Percentiles rank a stretch among this genome's conserved stretches.
Evolutionary conservation across 2,888 invertebrate species (phyloP).

Genomic region (Eilema sororculum): DNA sequence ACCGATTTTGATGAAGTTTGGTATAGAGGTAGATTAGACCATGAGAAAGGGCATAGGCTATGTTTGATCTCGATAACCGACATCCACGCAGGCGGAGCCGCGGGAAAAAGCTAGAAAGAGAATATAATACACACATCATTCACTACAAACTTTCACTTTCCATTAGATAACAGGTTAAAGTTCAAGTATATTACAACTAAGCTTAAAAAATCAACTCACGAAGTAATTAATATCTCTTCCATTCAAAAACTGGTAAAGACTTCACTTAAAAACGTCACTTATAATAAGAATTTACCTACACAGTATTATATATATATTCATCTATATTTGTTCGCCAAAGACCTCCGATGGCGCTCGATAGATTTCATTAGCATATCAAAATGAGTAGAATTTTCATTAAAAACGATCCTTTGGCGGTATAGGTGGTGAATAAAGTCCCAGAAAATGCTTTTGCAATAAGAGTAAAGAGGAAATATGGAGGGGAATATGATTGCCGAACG

Average conservation of each 20-base stretch:
- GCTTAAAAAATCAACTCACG: too few species aligned
- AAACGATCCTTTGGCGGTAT: slow-evolving; percentile 48
- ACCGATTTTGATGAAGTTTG: too few species aligned
- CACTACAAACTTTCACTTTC: too few species aligned
- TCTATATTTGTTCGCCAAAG: slow-evolving; percentile 28
- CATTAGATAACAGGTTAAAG: too few species aligned
- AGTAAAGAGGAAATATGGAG: slow-evolving; percentile 13
- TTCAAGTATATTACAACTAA: too few species aligned
- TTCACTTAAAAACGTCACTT: background rate
- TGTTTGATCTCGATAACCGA: too few species aligned
- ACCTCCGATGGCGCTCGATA: slow-evolving; percentile 35
- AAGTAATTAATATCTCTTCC: too few species aligned
- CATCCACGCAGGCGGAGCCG: too few species aligned
- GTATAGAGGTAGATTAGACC: too few species aligned
- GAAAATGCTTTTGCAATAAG: slow-evolving; percentile 36
- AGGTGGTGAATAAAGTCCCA: slow-evolving; percentile 30
- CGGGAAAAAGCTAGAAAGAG: too few species aligned
- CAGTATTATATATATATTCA: slow-evolving; percentile 3
- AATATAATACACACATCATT: too few species aligned
- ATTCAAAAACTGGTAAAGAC: background rate
- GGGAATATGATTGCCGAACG: slow-evolving; percentile 11
- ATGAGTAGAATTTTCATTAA: slow-evolving; percentile 53
- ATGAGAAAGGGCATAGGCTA: too few species aligned
- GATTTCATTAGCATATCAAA: slow-evolving; percentile 52
- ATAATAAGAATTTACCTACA: background rate